A percentile compares a stretch with the other conserved stretches of the same genome.
Evolutionary conservation across 2,888 invertebrate species (phyloP).

Genomic region (Drosophila algonquin): DNA sequence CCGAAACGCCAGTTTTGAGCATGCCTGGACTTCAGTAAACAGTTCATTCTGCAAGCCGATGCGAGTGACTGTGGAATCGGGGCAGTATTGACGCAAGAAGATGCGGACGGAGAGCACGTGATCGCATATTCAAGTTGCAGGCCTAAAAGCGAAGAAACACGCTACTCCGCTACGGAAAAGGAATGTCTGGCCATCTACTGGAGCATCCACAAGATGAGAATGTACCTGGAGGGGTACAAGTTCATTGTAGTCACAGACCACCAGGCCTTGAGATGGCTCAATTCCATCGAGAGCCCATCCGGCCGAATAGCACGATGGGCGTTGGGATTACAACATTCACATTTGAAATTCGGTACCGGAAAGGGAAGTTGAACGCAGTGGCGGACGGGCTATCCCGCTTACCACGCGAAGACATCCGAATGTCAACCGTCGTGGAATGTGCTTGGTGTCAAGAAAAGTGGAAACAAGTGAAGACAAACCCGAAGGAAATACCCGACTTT

Average conservation of each 20-base stretch:
- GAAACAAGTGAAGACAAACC: too few relatives aligned
- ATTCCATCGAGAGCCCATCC: too few relatives aligned
- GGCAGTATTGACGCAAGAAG: neutral
- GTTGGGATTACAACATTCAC: too few relatives aligned
- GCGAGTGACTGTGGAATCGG: neutral
- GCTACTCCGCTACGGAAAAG: neutral
- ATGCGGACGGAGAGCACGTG: neutral
- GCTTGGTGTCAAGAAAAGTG: too few relatives aligned
- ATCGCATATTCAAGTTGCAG: neutral
- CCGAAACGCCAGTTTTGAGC: neutral
- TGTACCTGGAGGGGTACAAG: too few relatives aligned
- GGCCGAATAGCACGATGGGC: too few relatives aligned
- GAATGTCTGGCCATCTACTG: neutral
- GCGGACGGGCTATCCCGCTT: constrained; percentile 14
- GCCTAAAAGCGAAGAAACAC: neutral
- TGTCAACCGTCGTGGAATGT: neutral
- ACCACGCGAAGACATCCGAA: constrained; percentile 5
- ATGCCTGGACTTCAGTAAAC: neutral
- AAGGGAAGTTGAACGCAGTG: neutral
- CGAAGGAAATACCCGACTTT: too few relatives aligned
- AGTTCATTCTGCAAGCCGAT: neutral
- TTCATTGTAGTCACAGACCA: too few relatives aligned
- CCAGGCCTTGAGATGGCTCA: too few relatives aligned
- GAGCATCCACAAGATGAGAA: too few relatives aligned
- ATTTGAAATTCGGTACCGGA: too few relatives aligned